A percentile compares a stretch with the other conserved stretches of the same genome.
phyloP scores from a whole-genome alignment of 30 jellyfish, hydroid and myxozoan genomes.

The Sanderia malayensis region DNA sequence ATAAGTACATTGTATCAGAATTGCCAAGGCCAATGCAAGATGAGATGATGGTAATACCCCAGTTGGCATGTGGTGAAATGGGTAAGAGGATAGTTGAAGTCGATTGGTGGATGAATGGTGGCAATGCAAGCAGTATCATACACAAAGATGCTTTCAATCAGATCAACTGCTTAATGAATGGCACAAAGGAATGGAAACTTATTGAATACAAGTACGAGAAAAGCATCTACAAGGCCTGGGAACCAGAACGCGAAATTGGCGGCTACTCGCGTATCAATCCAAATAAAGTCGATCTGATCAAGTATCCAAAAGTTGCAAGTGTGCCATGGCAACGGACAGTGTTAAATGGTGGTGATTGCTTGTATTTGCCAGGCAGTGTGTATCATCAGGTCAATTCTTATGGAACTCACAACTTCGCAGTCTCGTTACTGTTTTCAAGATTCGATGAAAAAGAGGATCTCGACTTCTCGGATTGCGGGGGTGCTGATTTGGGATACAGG shows the following conservation, averaged over 20 bases:
- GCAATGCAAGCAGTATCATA: slow-evolving; percentile 67
- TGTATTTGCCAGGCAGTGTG: slow-evolving; percentile 77
- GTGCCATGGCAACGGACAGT: slow-evolving; percentile 67
- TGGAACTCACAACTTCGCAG: slow-evolving; percentile 70
- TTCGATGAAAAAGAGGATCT: slow-evolving; percentile 39
- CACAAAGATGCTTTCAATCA: slow-evolving; percentile 78
- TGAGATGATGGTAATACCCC: slow-evolving; percentile 62
- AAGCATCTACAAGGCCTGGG: slow-evolving; percentile 71
- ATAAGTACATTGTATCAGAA: slow-evolving; percentile 70
- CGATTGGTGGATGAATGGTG: slow-evolving; percentile 79
- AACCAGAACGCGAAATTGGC: slow-evolving; percentile 64
- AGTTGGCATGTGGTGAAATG: slow-evolving; percentile 66
- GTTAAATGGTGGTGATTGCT: slow-evolving; percentile 67
- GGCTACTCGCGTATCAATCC: slow-evolving; percentile 77
- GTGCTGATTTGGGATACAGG: background rate
- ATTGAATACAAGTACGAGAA: slow-evolving; percentile 62
- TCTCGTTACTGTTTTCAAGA: slow-evolving; percentile 61
- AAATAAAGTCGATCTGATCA: slow-evolving; percentile 55
- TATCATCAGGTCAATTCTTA: slow-evolving; percentile 69
- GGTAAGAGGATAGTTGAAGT: slow-evolving; percentile 56
- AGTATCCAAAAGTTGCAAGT: slow-evolving; percentile 59
- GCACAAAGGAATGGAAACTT: slow-evolving; percentile 78
- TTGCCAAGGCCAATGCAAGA: slow-evolving; percentile 67
- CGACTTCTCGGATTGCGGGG: slow-evolving; percentile 52
- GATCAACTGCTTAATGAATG: slow-evolving; percentile 77